phyloP scores from a whole-genome alignment of 2,888 invertebrate species.

The Sphecodes monilicornis region DNA sequence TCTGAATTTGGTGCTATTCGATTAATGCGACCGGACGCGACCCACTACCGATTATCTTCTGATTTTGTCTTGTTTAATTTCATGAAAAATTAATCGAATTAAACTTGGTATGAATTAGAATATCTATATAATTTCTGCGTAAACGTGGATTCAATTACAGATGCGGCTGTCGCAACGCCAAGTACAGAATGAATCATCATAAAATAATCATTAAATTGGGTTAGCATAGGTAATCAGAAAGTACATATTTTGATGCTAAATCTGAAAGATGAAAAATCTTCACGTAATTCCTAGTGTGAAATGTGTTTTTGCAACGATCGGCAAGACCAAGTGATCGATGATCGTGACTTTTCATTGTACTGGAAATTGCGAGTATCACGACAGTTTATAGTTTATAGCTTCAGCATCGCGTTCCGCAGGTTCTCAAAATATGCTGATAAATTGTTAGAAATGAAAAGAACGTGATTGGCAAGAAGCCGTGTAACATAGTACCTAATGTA shows the following conservation, averaged over 20 bases:
- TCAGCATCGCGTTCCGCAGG: neutral
- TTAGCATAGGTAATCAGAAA: constrained; percentile 23
- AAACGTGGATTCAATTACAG: neutral
- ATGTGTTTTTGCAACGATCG: constrained; percentile 8
- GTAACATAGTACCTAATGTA: neutral
- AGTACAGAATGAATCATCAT: neutral
- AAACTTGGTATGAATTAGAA: no score
- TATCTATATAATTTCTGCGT: neutral
- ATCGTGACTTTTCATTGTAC: constrained; percentile 23
- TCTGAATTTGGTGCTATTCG: no score
- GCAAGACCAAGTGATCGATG: constrained; percentile 27
- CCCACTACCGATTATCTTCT: no score
- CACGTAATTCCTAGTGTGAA: constrained; percentile 7
- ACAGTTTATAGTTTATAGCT: neutral
- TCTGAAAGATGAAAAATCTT: neutral
- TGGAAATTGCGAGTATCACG: constrained; percentile 8
- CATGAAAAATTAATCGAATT: no score
- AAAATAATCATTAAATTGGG: constrained; percentile 21
- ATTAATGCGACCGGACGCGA: no score
- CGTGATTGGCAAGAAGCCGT: neutral
- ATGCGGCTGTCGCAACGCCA: neutral
- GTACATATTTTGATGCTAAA: neutral
- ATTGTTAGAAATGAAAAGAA: neutral
- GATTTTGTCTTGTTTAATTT: no score
- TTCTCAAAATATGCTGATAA: neutral